phyloP scores from a whole-genome alignment of 2,113 vertebrate species.

The Nestor notabilis region DNA sequence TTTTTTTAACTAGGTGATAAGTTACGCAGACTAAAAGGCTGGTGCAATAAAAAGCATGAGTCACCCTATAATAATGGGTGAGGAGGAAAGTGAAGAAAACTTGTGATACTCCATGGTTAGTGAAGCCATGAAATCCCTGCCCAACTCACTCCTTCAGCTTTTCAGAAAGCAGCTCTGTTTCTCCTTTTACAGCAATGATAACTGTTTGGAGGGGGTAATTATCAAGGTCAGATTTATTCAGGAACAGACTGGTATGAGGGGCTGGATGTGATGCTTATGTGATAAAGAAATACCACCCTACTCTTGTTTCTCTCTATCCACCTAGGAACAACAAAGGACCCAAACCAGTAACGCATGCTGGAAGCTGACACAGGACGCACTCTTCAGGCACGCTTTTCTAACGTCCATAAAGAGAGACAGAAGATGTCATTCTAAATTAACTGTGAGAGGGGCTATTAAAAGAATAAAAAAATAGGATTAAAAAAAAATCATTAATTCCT shows the following conservation, averaged over 20 bases:
- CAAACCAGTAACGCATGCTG: background rate
- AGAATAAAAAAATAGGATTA: background rate
- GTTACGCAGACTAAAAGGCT: conserved; percentile 30
- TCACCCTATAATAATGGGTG: background rate
- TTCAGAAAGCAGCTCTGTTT: background rate
- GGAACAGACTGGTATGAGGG: background rate
- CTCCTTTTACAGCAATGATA: background rate
- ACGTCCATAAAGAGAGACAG: background rate
- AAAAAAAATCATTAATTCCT: conserved; percentile 47
- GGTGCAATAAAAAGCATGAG: background rate
- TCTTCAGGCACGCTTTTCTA: background rate
- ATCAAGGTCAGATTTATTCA: background rate
- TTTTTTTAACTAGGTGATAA: conserved; percentile 33
- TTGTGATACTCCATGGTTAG: background rate
- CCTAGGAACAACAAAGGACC: background rate
- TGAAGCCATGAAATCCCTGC: background rate
- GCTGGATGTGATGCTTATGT: background rate
- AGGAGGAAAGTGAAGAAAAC: background rate
- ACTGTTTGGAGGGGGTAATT: background rate
- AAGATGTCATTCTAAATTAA: background rate
- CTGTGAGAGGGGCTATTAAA: background rate
- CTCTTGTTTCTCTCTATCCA: background rate
- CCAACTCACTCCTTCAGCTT: background rate
- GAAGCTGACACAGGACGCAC: background rate
- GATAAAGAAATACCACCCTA: background rate